Conservation (phyloP, 2,113 vertebrate genomes). For the Actenoides hombroni region DNA sequence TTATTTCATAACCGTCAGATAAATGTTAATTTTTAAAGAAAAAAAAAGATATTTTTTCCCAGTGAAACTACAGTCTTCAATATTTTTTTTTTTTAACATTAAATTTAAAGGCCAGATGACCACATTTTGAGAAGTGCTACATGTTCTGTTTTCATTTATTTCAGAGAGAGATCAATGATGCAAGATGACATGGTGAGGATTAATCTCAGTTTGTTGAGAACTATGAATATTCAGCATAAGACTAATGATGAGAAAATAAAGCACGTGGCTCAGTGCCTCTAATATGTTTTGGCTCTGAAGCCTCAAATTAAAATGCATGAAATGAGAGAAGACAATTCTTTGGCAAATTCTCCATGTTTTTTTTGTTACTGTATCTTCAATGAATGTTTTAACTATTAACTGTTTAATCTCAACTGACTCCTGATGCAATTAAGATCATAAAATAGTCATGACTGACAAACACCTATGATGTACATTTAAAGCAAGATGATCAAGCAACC, state of each 20-base stretch:
- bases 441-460: not conserved
- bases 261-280: not conserved
- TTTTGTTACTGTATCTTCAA: not conserved
- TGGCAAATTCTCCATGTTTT: not conserved
- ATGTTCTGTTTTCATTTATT: not conserved
- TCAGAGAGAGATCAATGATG: not conserved
- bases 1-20: not conserved
- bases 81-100: not conserved
- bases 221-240: conserved; percentile 29
- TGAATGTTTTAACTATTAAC: not conserved
- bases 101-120: not conserved
- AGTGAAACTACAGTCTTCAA: not conserved
- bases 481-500: not conserved
- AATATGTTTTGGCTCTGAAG: conserved; percentile 2
- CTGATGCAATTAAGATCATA: not conserved
- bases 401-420: not conserved
- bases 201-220: not conserved
- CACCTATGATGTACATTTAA: not conserved
- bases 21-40: not conserved
- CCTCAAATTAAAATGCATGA: not conserved
- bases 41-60: not conserved
- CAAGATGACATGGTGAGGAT: not conserved
- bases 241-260: conserved; percentile 19
- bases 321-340: not conserved
- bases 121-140: not conserved